Evolutionary conservation across 2,113 vertebrate species (phyloP), one percentile per base, ranked within the genome.

Genomic region (Mungos mungo): DNA sequence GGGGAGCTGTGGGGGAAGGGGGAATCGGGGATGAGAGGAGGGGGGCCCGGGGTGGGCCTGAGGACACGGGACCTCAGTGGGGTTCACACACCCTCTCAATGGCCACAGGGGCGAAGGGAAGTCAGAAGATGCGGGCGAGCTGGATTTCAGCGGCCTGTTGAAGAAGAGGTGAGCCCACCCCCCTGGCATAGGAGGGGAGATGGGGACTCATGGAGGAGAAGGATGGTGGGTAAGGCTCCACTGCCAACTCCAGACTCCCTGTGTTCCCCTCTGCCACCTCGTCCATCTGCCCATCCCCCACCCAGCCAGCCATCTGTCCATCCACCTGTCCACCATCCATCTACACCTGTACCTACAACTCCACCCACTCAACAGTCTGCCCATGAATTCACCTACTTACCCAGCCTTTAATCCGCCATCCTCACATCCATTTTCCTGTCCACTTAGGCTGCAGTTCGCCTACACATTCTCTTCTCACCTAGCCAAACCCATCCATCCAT

Each of bases 141-240:
- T 99, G 66, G 99, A 99, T 96, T 99, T 99, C 98, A 99, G 99
- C 0, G 97, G 97, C 11, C 98, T 99, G 77, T 98, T 99, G n/a
- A 99, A 99, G 97, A 99, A 99, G 98, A 99, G 99, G 99, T 99
- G 96, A 88, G 98, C 7, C 9, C 12, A 1, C 1, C 33, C 72
- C 3, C 16, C 33, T 12, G 50, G 72, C 31, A 7, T 0, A 29
- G 29, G 50, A 41, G 16, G 66, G 45, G 27, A 54, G 21, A 25
- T 3, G 35, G 29, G 25, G 23, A 7, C 5, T 27, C 8, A 19
- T 1, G 27, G 35, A 31, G 54, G 45, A 21, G 50, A 23, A 10
- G 57, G 85, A 8, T 9, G 35, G 29, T 1, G 38, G 65, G 7
- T 0, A 76, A 27, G 25, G 7, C 2, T 13, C 90, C n/a, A n/a